Conservation (phyloP, 2,888 invertebrate genomes). For the Octonoba sinensis region DNA sequence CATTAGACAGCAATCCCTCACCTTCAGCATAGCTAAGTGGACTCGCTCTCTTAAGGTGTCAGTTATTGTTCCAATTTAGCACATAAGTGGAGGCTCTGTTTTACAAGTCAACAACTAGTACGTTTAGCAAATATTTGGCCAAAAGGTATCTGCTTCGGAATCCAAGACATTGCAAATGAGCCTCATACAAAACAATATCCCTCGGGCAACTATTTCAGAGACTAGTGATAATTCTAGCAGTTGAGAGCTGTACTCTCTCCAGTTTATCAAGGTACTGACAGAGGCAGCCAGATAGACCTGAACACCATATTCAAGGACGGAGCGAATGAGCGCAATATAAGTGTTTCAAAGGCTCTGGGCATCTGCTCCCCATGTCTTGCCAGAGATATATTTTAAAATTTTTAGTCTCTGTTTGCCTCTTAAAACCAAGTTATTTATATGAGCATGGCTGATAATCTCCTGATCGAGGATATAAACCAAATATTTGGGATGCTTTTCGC, state of each 20-base stretch:
- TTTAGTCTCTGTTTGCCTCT: slow-evolving; percentile 20
- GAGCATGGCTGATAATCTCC: background rate
- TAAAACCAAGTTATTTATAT: slow-evolving; percentile 27
- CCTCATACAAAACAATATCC: too few relatives aligned
- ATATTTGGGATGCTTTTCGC: slow-evolving; percentile 12
- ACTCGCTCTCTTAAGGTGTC: too few relatives aligned
- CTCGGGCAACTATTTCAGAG: background rate
- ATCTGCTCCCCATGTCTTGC: slow-evolving; percentile 2
- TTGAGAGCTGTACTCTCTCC: background rate
- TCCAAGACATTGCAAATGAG: too few relatives aligned
- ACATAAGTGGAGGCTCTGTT: too few relatives aligned
- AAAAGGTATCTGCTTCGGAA: too few relatives aligned
- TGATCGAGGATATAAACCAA: background rate
- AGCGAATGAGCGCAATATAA: slow-evolving; percentile 2
- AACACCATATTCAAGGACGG: slow-evolving; percentile 10
- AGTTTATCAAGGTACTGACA: background rate
- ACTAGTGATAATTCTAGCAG: background rate
- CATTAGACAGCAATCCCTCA: too few relatives aligned
- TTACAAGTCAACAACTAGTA: too few relatives aligned
- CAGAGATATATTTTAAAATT: slow-evolving; percentile 19
- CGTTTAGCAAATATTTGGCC: too few relatives aligned
- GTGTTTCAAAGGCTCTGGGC: slow-evolving; percentile 1
- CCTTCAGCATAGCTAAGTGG: too few relatives aligned
- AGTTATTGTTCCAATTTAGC: too few relatives aligned
- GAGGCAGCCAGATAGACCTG: background rate